Conservation (phyloP, 2,888 invertebrate species). For the Lamellibrachia columna region DNA sequence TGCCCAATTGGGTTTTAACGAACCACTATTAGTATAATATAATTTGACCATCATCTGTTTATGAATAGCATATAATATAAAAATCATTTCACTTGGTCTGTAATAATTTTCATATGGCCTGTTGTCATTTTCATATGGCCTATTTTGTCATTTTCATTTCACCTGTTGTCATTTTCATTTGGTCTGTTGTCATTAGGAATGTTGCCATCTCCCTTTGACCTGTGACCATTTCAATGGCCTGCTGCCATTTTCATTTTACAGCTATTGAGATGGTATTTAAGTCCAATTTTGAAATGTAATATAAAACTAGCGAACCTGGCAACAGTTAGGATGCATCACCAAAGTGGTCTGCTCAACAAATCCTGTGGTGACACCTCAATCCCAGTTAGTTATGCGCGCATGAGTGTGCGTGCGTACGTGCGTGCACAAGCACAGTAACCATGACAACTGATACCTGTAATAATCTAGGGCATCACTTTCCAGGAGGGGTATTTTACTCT, state of each 20-base stretch:
- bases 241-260: neutral
- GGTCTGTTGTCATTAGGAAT: neutral
- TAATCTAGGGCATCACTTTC: conserved; percentile 4
- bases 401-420: neutral
- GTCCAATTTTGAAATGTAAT: no score
- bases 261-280: neutral
- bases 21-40: no score
- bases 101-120: neutral
- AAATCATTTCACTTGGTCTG: neutral
- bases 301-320: neutral
- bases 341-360: neutral
- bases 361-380: neutral
- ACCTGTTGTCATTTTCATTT: neutral
- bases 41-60: neutral
- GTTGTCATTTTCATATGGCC: neutral
- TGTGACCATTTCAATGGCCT: neutral
- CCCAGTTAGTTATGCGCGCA: neutral
- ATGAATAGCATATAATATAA: no score
- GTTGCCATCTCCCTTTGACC: neutral
- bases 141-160: neutral
- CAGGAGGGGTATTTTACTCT: conserved; percentile 16
- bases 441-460: neutral
- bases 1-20: no score
- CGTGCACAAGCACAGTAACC: neutral
- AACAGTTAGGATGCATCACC: neutral